Conservation (phyloP, 2,113 vertebrate genomes). For the Vulpes ferrilata region DNA sequence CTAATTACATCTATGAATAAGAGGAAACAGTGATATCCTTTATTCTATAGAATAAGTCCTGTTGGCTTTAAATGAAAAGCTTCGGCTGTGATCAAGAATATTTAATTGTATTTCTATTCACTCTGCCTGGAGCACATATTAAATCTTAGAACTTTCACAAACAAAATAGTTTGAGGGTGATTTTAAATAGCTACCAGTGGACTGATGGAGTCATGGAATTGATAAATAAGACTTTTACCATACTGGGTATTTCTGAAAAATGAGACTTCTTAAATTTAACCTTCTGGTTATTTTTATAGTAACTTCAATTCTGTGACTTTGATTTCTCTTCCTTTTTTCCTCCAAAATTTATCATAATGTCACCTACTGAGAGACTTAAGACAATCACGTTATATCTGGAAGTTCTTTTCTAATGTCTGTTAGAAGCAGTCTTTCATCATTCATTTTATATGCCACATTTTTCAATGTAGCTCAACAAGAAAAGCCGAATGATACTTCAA, state of each 20-base stretch:
- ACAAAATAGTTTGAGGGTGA: constrained; percentile 4
- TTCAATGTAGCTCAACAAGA: background rate
- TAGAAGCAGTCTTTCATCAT: background rate
- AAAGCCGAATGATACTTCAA: background rate
- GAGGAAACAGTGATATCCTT: background rate
- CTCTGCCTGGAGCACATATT: background rate
- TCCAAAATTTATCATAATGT: background rate
- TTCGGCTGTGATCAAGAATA: background rate
- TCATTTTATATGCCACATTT: background rate
- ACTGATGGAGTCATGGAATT: background rate
- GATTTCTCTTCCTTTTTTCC: background rate
- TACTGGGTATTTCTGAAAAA: constrained; percentile 33
- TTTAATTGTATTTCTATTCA: constrained; percentile 14
- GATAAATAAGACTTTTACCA: background rate
- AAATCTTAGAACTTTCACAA: constrained; percentile 15
- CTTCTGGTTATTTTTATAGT: constrained; percentile 6
- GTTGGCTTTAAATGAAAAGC: background rate
- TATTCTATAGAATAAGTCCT: background rate
- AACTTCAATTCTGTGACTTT: background rate
- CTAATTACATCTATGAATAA: background rate
- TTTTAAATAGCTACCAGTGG: background rate
- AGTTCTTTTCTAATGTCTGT: background rate
- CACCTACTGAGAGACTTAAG: background rate
- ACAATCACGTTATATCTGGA: constrained; percentile 25
- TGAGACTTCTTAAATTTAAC: constrained; percentile 36